Evolutionary conservation across 2,797 vertebrate species (phyloP), one percentile per base, ranked within the genome.

Genomic region (Hephaestus fuliginosus): DNA sequence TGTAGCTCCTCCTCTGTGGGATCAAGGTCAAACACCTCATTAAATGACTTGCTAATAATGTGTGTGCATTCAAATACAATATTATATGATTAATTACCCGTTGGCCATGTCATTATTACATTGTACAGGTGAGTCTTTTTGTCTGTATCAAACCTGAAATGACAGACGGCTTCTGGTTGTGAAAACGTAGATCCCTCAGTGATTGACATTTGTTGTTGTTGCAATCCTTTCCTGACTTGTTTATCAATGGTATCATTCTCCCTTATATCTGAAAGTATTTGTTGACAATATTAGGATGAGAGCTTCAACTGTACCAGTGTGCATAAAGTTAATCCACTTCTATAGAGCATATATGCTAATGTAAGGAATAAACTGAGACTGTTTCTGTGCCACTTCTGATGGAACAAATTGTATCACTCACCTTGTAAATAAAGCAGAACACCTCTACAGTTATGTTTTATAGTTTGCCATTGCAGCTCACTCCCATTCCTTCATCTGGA

Each of bases 1-100:
- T 73, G 2, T 22, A 44, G 74, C 72, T 77, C 28, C 77, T 78
- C 84, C 70, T 48, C 62, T 76, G 14, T 43, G 65, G 81, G 60
- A 81, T 85, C 84, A 84, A 88, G 89, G 83, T 82, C 84, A 83
- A 82, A 77, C 77, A 36, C 49, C 36, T 63, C 25, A 20, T 13
- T 18, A 46, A 62, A 46, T 63, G 1, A 10, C 30, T 43, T 76
- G 49, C 58, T 20, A 13, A 14, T 39, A 39, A 39, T 39, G 44
- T 8, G 44, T 60, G 52, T 72, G 5, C 43, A 8, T 30, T 69
- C 8, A 36, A 20, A 33, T 5, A 55, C 15, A 22, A 22, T 48
- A 17, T 61, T 10, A 25, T 57, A 39, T 15, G 0, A 46, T 55
- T 8, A 10, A 61, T 56, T 18, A 41, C n/a, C 39, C 33, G 20